Base-by-base conservation (phyloP, 2,113 vertebrate genomes). In the Nibea albiflora region DNA sequence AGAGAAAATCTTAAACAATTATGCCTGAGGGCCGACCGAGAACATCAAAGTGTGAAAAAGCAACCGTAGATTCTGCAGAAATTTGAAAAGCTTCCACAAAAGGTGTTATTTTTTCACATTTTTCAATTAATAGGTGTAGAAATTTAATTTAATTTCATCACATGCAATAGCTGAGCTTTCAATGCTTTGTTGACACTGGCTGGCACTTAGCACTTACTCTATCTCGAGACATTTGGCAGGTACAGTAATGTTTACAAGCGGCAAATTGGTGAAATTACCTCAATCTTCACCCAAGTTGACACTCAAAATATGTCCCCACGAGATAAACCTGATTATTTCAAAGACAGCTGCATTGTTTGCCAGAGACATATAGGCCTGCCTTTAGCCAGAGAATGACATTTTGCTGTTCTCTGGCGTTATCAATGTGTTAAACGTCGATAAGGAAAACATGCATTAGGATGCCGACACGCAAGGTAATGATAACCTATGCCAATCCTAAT, bases 401-500 rank as follows among this genome's bases (percentile, higher is more conserved):
- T 89, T 71, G 76, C 88, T 84, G 81, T 83, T 89, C 76, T 85
- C 52, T 54, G 76, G 75, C 5, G 53, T 91, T 91, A 93, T 92
- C 90, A 88, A 84, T 84, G 90, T 92, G 92, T 78, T 80, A 75
- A 83, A 90, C 47, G 81, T 94, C 95, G 96, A 93, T 92, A 93
- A 91, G 88, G 88, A 89, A 90, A 93, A 91, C 89, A 91, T 76
- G 89, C 88, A 90, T 94, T 91, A 90, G 90, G 93, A 93, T 90
- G 94, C 91, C 73, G 89, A 88, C 88, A 87, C 91, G 90, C 89
- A 82, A 84, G 87, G 88, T 93, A 92, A 92, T 85, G 95, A 95
- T 95, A 94, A 95, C 94, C 93, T 93, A 93, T 89, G 90, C 91
- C 91, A 91, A 92, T 93, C 91, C 82, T 91, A 92, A 88, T 89